A percentile compares a stretch with the other conserved stretches of the same genome.
These are phyloP conservation scores for Champsocephalus esox DNA, from an alignment of 2,797 vertebrate species.

Conservation along the genomic window DNA sequence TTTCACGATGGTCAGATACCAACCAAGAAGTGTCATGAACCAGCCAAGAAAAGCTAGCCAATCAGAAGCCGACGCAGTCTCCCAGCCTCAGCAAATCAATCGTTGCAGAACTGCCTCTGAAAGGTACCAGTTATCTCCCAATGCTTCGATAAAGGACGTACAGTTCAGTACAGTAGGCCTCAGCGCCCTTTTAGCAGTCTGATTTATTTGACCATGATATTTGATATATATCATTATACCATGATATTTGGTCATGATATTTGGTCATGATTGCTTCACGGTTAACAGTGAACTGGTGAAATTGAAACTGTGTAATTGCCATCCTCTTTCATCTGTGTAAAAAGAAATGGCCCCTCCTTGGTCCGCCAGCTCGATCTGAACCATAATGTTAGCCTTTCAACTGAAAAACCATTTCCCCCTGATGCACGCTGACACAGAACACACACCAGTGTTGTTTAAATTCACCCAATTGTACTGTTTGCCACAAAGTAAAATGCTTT, in stretches of 20 bases:
- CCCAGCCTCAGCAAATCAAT: not conserved
- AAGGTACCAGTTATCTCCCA: not conserved
- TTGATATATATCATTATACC: no score
- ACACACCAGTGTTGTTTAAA: not conserved
- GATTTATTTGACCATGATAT: not conserved
- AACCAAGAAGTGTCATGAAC: not conserved
- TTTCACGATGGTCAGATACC: not conserved
- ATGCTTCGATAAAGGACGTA: not conserved
- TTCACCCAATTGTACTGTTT: not conserved
- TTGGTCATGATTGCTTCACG: not conserved
- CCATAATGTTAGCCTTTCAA: constrained; percentile 15
- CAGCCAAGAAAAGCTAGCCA: not conserved
- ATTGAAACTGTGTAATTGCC: constrained; percentile 1
- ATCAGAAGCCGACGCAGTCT: not conserved
- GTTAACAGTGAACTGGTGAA: constrained; percentile 1
- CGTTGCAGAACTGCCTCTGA: not conserved
- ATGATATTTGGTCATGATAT: no score
- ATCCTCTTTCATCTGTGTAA: not conserved
- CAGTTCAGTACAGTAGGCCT: not conserved
- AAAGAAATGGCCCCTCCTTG: constrained; percentile 34
- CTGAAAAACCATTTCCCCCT: not conserved
- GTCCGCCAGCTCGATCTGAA: constrained; percentile 22
- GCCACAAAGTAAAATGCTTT: not conserved
- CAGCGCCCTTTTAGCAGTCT: not conserved
- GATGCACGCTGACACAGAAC: not conserved